Evolutionary conservation across 2,113 vertebrate species (phyloP), one percentile per base, ranked within the genome.

Genomic region (Eleginops maclovinus): DNA sequence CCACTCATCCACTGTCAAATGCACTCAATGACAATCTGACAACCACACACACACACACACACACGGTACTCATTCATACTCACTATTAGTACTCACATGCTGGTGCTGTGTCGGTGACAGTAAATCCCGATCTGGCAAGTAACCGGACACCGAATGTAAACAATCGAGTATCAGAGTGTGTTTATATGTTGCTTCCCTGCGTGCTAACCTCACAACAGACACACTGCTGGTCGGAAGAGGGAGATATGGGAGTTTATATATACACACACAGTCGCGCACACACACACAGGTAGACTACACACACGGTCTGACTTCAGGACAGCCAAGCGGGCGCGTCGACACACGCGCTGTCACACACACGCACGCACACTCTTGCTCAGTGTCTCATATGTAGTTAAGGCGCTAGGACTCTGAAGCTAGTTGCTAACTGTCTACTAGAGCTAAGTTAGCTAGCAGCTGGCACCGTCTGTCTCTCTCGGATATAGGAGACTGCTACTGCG

Each of bases 371-470:
- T 26, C 72, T 21, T 12, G 28, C 76, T 82, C 82, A 77, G 59
- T 50, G 50, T 24, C 68, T 78, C 68, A 58, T 59, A 16, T 46
- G 63, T 4, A 17, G 21, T 1, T 16, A 69, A 74, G 26, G 53
- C 54, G 82, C 82, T 72, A 53, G 21, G 81, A 69, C 81, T 79
- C 68, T 68, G 74, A 62, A 61, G 90, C 89, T 90, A 87, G 86
- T 74, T 53, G 88, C 91, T 93, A 90, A 85, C 79, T 72, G 85
- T 78, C 71, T 62, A 86, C 46, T 59, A 49, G 1, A 10, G 91
- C 92, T 93, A 93, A 90, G 31, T 74, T 24, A 74, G 92, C 91
- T 91, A 91, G 90, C 89, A 89, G 88, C 84, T 86, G 84, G 74
- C 73, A 72, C 79, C 82, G 74, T 80, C 54, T 56, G 76, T 87